Percentiles rank a stretch among this genome's conserved stretches.
These are phyloP conservation scores for Drosophila neutralis DNA, from an alignment of 2,888 invertebrate genomes.

Conservation along the genomic window DNA sequence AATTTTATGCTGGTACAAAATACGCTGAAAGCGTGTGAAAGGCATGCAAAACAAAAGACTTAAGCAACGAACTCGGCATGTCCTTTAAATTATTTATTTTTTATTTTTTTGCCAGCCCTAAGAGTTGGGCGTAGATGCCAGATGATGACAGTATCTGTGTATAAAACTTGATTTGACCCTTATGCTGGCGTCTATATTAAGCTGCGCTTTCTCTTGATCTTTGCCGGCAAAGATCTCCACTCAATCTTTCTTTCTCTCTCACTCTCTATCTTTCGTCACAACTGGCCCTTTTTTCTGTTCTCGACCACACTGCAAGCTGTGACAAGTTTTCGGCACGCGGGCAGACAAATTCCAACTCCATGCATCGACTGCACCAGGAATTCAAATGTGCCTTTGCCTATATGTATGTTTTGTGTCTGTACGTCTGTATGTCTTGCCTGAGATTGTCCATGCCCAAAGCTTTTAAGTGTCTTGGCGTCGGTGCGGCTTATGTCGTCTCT, in stretches of 20 bases:
- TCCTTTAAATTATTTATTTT: conserved; percentile 20
- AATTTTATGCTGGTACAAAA: conserved; percentile 58
- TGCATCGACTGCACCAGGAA: conserved; percentile 52
- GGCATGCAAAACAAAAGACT: conserved; percentile 70
- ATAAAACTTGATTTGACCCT: conserved; percentile 31
- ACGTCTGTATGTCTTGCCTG: conserved; percentile 10
- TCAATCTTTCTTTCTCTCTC: conserved; percentile 3
- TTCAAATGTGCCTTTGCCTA: conserved; percentile 53
- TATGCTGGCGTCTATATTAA: conserved; percentile 74
- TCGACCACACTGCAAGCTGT: conserved; percentile 71
- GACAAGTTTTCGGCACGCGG: conserved; percentile 84
- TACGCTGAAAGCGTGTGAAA: conserved; percentile 19
- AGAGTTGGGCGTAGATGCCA: not conserved
- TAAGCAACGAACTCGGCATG: conserved; percentile 62
- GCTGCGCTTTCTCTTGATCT: conserved; percentile 60
- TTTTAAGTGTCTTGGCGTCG: conserved; percentile 83
- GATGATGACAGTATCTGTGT: conserved; percentile 3
- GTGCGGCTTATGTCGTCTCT: conserved; percentile 71
- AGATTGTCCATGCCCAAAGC: conserved; percentile 66
- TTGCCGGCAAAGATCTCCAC: conserved; percentile 44
- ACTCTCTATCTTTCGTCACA: not conserved
- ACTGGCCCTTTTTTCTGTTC: conserved; percentile 3
- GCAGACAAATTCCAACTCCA: conserved; percentile 77
- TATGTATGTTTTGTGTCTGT: conserved; percentile 9
- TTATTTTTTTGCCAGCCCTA: not conserved